Percentiles rank a stretch among this genome's conserved stretches.
These are phyloP conservation scores for Pyrrhosoma nymphula DNA, from an alignment of 2,888 invertebrate genomes.

Conservation along the genomic window DNA sequence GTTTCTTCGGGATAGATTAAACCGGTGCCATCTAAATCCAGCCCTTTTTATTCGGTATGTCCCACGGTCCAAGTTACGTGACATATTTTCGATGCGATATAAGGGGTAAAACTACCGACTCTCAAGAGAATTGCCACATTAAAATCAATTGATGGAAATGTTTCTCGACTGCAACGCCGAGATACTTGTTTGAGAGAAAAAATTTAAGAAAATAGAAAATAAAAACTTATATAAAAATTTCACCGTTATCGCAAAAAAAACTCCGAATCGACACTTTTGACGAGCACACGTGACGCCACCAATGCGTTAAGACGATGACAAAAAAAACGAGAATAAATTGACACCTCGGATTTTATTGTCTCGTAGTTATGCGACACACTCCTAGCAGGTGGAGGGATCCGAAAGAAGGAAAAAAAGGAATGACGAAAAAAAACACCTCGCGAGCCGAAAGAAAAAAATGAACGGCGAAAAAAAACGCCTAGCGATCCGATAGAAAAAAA, in stretches of 20 bases:
- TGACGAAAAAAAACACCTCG: too few species aligned
- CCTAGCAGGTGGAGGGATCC: not conserved
- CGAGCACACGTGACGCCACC: not conserved
- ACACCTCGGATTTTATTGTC: not conserved
- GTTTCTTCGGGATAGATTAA: too few species aligned
- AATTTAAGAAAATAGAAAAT: not conserved
- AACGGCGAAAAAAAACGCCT: too few species aligned
- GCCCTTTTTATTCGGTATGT: not conserved
- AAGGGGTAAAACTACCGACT: not conserved
- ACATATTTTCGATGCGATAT: not conserved
- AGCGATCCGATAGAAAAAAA: too few species aligned
- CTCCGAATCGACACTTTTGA: not conserved
- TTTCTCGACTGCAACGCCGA: not conserved
- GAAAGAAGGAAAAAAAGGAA: not conserved
- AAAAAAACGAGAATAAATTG: not conserved
- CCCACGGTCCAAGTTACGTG: not conserved
- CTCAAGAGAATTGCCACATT: not conserved
- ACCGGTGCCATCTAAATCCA: too few species aligned
- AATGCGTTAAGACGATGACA: not conserved
- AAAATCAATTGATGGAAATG: not conserved
- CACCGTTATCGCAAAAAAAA: too few species aligned
- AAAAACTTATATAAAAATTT: too few species aligned
- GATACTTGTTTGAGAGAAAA: too few species aligned
- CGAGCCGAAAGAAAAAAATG: too few species aligned
- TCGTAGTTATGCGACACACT: not conserved